Percentiles rank a stretch among this genome's conserved stretches.
phyloP scores from a whole-genome alignment of 2,113 vertebrate species.

The Orcinus orca region DNA sequence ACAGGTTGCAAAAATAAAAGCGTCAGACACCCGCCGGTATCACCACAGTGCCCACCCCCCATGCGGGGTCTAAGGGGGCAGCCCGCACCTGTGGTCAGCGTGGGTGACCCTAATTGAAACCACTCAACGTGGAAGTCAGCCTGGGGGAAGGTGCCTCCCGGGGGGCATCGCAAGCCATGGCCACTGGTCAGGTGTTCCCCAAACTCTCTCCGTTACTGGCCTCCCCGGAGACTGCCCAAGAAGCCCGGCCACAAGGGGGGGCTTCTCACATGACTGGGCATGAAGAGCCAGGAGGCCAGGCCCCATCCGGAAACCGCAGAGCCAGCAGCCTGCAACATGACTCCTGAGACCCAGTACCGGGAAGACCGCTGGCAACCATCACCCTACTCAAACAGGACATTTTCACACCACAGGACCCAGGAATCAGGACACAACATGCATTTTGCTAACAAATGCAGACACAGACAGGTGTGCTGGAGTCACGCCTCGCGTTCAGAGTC shows the following conservation, averaged over 20 bases:
- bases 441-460: background rate
- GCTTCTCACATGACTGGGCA: fast-evolving
- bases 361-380: fast-evolving
- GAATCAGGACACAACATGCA: background rate
- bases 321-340: background rate
- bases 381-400: fast-evolving
- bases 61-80: fast-evolving
- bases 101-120: background rate
- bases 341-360: fast-evolving
- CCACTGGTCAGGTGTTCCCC: background rate
- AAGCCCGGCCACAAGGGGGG: background rate
- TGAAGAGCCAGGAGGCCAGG: background rate
- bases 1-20: slow-evolving; percentile 13
- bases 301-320: no score
- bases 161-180: fast-evolving
- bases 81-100: fast-evolving
- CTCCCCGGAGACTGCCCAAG: background rate
- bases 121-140: fast-evolving
- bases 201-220: background rate
- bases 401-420: fast-evolving
- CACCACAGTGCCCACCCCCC: background rate
- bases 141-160: no score
- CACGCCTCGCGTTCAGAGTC: fast-evolving
- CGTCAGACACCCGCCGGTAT: background rate
- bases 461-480: fast-evolving